Evolutionary conservation across 2,113 vertebrate species (phyloP).

Genomic region (Rhinoderma darwinii): DNA sequence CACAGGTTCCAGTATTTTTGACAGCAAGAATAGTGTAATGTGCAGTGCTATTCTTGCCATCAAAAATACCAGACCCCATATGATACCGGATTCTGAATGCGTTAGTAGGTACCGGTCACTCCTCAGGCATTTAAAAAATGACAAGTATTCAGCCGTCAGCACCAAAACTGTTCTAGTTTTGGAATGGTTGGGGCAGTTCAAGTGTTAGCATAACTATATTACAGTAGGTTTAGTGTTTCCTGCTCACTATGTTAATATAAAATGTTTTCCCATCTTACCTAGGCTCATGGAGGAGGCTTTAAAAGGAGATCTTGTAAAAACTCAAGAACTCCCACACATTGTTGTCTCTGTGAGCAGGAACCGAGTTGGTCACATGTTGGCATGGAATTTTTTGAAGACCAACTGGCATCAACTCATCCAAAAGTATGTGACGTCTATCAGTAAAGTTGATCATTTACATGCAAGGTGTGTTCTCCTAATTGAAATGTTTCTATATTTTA

Average conservation of each 20-base stretch:
- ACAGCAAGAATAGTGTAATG: no score
- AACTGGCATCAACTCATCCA: slow-evolving; percentile 83
- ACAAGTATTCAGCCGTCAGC: no score
- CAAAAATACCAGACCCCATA: no score
- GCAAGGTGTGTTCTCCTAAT: not conserved
- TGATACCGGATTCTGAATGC: no score
- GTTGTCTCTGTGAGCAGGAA: slow-evolving; percentile 76
- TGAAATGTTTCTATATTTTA: slow-evolving; percentile 61
- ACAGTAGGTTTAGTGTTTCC: not conserved
- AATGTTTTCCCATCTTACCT: not conserved
- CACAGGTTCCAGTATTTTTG: no score
- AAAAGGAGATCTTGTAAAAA: slow-evolving; percentile 81
- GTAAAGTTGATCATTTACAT: not conserved
- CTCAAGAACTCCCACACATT: slow-evolving; percentile 83
- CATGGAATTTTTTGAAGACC: slow-evolving; percentile 83
- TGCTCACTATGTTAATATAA: not conserved
- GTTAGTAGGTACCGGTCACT: no score
- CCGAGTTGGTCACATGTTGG: slow-evolving; percentile 77
- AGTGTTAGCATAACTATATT: no score
- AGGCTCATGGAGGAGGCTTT: slow-evolving; percentile 89
- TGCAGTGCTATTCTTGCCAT: no score
- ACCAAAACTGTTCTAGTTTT: no score
- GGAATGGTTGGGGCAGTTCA: no score
- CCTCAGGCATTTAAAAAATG: no score
- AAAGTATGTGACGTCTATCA: slow-evolving; percentile 77